phyloP scores from a whole-genome alignment of 2,797 vertebrate genomes.

The Acanthurus lineatus region DNA sequence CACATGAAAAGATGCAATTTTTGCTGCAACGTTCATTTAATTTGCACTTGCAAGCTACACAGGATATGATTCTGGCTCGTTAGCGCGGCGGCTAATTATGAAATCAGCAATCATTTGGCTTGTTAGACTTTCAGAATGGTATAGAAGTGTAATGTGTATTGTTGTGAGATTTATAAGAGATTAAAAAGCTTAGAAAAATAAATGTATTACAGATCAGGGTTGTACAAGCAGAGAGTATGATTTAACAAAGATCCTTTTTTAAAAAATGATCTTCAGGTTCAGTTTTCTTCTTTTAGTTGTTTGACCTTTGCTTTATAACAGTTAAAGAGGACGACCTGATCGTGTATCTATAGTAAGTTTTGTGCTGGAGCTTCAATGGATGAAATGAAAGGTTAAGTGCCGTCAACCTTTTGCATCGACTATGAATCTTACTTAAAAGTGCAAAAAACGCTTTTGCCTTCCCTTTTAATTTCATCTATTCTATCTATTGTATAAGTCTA shows the following conservation, averaged over 20 bases:
- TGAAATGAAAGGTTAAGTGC: no score
- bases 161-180: constrained; percentile 1
- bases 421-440: background rate
- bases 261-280: background rate
- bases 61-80: constrained; percentile 20
- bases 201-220: background rate
- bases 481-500: background rate
- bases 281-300: background rate
- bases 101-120: constrained; percentile 14
- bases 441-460: background rate
- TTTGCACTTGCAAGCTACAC: constrained; percentile 34
- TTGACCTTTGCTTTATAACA: background rate
- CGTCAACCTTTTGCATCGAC: background rate
- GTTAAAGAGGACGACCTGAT: no score
- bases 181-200: background rate
- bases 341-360: background rate
- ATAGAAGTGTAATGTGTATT: background rate
- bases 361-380: no score
- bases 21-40: constrained; percentile 25
- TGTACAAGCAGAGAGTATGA: no score
- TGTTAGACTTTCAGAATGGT: background rate
- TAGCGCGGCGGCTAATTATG: constrained; percentile 25
- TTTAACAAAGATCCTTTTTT: no score
- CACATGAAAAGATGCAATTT: constrained; percentile 49
- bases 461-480: background rate